Evolutionary conservation across 2,888 invertebrate genomes (phyloP).

Genomic region (Monochamus alternatus): DNA sequence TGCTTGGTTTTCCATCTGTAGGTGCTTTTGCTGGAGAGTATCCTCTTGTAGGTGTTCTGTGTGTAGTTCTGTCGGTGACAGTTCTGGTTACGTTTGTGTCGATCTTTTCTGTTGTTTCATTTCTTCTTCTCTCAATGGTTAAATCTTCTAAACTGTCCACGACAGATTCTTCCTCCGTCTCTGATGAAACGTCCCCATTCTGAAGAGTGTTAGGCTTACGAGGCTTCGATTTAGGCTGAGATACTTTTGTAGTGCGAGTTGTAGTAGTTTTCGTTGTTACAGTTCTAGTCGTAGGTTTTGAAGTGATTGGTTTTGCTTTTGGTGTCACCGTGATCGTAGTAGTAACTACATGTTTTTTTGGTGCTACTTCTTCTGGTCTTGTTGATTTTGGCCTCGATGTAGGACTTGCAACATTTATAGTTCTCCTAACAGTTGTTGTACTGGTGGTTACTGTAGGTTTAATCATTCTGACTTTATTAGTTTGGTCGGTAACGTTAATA

Average conservation of each 20-base stretch:
- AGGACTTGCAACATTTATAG: conserved; percentile 50
- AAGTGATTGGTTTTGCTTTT: conserved; percentile 51
- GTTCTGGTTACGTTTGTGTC: conserved; percentile 69
- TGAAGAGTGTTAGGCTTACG: conserved; percentile 47
- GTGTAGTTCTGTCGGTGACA: conserved; percentile 62
- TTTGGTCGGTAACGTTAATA: conserved; percentile 28
- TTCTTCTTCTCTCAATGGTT: conserved; percentile 48
- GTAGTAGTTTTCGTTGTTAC: conserved; percentile 40
- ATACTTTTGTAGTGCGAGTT: conserved; percentile 42
- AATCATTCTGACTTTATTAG: conserved; percentile 28
- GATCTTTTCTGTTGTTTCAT: conserved; percentile 66
- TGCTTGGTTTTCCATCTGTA: conserved; percentile 30
- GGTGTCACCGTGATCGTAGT: conserved; percentile 62
- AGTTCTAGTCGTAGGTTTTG: conserved; percentile 38
- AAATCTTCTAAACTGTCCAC: conserved; percentile 58
- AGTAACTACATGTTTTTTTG: conserved; percentile 58
- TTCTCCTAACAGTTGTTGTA: conserved; percentile 25
- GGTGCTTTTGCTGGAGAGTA: conserved; percentile 3
- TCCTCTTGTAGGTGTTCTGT: conserved; percentile 67
- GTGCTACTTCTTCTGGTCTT: conserved; percentile 32
- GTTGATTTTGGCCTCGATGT: conserved; percentile 11
- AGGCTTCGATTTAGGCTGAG: conserved; percentile 49
- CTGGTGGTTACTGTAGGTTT: conserved; percentile 43
- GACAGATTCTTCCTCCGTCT: conserved; percentile 60
- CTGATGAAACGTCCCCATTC: conserved; percentile 57